Evolutionary conservation across 1,140 invertebrate genomes (phyloP).

Genomic region (Bombus superbus): DNA sequence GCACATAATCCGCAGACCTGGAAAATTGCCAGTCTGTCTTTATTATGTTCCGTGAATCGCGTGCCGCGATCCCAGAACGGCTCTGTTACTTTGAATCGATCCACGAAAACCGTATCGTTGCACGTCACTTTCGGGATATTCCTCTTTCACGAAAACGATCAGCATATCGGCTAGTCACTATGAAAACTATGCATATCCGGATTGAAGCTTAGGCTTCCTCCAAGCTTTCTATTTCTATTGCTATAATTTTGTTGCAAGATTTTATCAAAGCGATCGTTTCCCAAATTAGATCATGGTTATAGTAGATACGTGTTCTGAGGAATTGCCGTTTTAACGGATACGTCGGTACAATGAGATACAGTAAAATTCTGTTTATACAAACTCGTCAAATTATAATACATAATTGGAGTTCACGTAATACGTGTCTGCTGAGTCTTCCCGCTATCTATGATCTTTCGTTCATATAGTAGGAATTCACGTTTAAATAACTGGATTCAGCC

Average conservation of each 20-base stretch:
- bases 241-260: too few species aligned
- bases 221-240: not conserved
- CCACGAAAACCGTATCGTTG: not conserved
- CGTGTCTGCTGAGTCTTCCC: not conserved
- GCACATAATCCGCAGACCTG: constrained; percentile 43
- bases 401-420: not conserved
- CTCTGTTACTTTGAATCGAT: constrained; percentile 16
- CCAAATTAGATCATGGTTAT: not conserved
- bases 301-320: not conserved
- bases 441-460: not conserved
- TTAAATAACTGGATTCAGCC: not conserved
- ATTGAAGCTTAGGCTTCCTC: not conserved
- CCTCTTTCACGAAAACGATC: too few species aligned
- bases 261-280: not conserved
- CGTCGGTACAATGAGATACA: not conserved
- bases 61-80: not conserved
- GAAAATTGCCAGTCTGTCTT: constrained; percentile 64
- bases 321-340: not conserved
- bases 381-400: not conserved
- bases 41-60: constrained; percentile 51
- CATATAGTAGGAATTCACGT: not conserved
- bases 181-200: not conserved
- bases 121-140: not conserved
- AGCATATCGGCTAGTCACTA: too few species aligned
- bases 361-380: not conserved